Evolutionary conservation across 2,797 vertebrate genomes (phyloP), one percentile per base, ranked within the genome.

Genomic region (Kryptolebias ocellatus): DNA sequence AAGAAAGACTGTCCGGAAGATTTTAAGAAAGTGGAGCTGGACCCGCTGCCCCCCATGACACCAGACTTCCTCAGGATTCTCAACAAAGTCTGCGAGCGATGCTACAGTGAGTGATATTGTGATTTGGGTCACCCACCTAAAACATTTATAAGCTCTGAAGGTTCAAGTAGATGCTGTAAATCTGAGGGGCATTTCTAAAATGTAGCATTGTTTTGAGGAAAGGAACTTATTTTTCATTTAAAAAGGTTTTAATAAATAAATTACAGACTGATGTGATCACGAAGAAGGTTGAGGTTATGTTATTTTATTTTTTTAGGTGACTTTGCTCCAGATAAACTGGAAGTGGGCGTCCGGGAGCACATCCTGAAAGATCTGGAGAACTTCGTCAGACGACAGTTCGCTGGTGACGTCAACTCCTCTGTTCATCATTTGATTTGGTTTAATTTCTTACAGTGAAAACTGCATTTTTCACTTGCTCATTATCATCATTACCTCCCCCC

Each of bases 1-100:
- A 98, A 97, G 84, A 95, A 91, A 50, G 97, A 97, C 83, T 98
- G 97, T 80, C 96, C 97, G 0, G 97, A 98, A 76, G 97, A 98
- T 87, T 98, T 98, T 91, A 98, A 96, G 91, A 97, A 95, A 79
- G 95, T 97, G 74, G 90, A 95, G 69, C 94, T 98, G 72, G 94
- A 95, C 9, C 94, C 95, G 31, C 84, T 98, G 72, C 96, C 96
- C 49, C 74, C 81, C 0, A 80, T 97, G 78, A 96, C 95, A 14
- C 88, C 92, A 8, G 95, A 93, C 64, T 98, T 97, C 87, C 89
- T 91, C 64, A 76, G 14, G 85, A 88, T 94, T 64, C 93, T 98
- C 55, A 94, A 96, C 90, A 90, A 94, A 91, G 95, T 96, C 81
- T 98, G 96, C 77, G 91, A 96, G 71, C 95, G 96, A 57, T 98